Evolutionary conservation across 2,888 invertebrate genomes (phyloP), one percentile per base, ranked within the genome.

Genomic region (Hydroisotoma schaefferi): DNA sequence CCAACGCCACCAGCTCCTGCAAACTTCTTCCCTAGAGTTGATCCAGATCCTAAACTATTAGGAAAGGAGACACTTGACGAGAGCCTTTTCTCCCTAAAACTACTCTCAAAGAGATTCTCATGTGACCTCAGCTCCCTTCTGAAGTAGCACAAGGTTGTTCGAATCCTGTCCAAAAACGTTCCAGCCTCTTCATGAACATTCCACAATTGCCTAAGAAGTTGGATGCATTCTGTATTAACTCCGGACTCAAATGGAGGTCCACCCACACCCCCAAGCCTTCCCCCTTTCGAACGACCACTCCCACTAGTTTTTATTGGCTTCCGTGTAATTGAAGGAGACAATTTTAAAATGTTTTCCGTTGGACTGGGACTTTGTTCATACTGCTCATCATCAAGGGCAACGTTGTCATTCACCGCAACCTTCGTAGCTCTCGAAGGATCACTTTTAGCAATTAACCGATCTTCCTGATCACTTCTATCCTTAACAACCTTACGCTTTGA

Each of bases 211-310:
- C 71, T 43, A 5, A 73, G 58, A 8, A 73, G 58, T 56, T 71
- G 71, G 28, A 71, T 68, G 46, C 70, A 70, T 46, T 73, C 73
- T 6, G 69, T 69, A 44, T 72, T 71, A 10, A 64, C 65, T n/a
- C 69, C 71, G 2, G 70, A 67, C 43, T 70, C 70, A 55, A 68
- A 70, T n/a, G 68, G 68, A 5, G 61, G 29, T 5, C 59, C 57
- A 53, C 49, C 23, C 15, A 65, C 53, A 23, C 59, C 53, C 28
- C 59, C 52, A 15, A 20, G 23, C 12, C 22, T 12, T 20, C 40
- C 8, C 8, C 33, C 15, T 33, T 15, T 15, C 33, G 33, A 33
- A 33, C 15, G 8, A 15, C 8, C 33, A 33, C 33, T 15, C 40
- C 20, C n/a, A 5, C 40, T 40, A 5, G n/a, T 40, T 20, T 40